Base-by-base conservation (phyloP, 2,888 invertebrate genomes). In the Thalpophila matura region DNA sequence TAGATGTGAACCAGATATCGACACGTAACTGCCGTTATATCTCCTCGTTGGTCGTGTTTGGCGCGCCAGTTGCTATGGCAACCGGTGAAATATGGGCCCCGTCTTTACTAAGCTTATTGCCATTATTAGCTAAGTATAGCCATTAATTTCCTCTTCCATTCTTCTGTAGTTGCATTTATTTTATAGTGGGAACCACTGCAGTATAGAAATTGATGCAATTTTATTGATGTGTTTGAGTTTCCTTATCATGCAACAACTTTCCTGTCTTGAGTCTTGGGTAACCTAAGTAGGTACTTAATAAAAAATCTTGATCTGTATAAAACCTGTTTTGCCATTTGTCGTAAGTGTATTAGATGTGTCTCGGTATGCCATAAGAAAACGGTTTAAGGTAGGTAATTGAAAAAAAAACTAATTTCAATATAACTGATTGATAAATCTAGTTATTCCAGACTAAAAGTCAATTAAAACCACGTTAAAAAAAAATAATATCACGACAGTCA, bases 11-110 rank as follows among this genome's bases (percentile, higher is more conserved):
- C 31, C 40, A 56, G 63, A 71, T 76, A 64, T 69, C 66, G 69
- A 67, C 61, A 69, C 60, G 62, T 74, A 79, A 78, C 51, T 57
- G 46, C 67, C 70, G 79, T 70, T 82, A 76, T 81, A 72, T 81
- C 78, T 77, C 61, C 62, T 65, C 70, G 73, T 69, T 73, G 74
- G 74, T 79, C 82, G 85, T 95, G 94, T 94, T 94, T 94, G 92
- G 90, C 83, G 81, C 86, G 85, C 77, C 80, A 63, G 92, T 94
- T 88, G 77, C 88, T 87, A 91, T 89, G 85, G 87, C 85, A 83
- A 93, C 94, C 80, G 79, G 89, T 94, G 91, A 93, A 92, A 90
- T 93, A 94, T 93, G 88, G 88, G 82, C 86, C 78, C 86, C 86
- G 92, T 91, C 91, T 91, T 88, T 87, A 85, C 85, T 83, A 83